Evolutionary conservation across 2,888 invertebrate genomes (phyloP), one percentile per base, ranked within the genome.

Genomic region (Chrysolina americana): DNA sequence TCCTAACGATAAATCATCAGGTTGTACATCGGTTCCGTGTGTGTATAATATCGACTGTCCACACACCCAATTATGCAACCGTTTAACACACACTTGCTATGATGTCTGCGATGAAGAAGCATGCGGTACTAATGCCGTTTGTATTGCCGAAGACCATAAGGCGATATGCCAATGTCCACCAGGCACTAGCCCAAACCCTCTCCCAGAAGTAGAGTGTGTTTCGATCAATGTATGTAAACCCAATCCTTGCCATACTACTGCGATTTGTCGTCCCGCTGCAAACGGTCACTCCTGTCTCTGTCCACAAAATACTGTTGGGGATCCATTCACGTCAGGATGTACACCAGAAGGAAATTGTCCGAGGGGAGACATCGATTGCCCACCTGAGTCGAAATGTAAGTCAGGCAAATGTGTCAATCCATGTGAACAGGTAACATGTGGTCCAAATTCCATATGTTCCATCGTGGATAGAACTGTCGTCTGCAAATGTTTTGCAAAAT

Each of bases 21-120:
- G 96, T 69, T 95, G 96, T 84, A 91, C 93, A 87, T 91, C 93
- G 71, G 95, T 96, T 8, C 94, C 95, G 4, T 96, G 96, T 85
- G 94, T 96, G 48, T 96, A 96, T 85, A 96, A 96, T 84, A 92
- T 93, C 65, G 96, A 96, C 84, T 96, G 96, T 84, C 93, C 94
- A 44, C 89, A 93, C 0, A 91, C 92, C 73, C 94, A 96, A 86
- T 88, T 95, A 70, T 97, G 97, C 86, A 94, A 97, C 85, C 91
- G 96, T 69, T 89, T 96, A 85, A 94, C 94, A 0, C 94, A 96
- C 85, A 93, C 93, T 23, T 97, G 97, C 83, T 91, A 92, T 82
- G 93, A 94, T 85, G 95, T 94, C 9, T 97, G 96, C 84, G 92
- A 92, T 77, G 93, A 94, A 85, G 93, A 94, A 80, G 92, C 94